phyloP scores from a whole-genome alignment of 2,797 vertebrate species.

The Prionace glauca region DNA sequence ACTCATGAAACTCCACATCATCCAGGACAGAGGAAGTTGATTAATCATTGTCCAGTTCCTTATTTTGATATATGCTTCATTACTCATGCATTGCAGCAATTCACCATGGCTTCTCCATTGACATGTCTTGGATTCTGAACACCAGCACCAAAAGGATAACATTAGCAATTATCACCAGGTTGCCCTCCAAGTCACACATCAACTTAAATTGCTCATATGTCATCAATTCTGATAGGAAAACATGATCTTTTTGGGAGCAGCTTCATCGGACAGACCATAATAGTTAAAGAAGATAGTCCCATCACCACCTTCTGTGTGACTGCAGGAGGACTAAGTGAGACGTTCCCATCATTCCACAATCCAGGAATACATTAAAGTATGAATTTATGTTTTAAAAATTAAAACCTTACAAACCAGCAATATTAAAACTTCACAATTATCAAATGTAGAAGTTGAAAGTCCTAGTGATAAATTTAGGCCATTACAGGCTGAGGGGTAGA shows the following conservation, averaged over 20 bases:
- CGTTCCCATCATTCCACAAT: too few relatives aligned
- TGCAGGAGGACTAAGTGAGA: not conserved
- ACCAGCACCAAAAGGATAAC: too few relatives aligned
- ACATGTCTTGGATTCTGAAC: too few relatives aligned
- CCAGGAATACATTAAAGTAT: too few relatives aligned
- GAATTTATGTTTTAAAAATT: not conserved
- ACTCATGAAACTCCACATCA: not conserved
- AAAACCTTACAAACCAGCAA: not conserved
- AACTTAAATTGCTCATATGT: not conserved
- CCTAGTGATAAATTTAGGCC: too few relatives aligned
- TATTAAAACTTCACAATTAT: not conserved
- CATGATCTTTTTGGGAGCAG: not conserved
- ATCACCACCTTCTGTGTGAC: not conserved
- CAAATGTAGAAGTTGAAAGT: not conserved
- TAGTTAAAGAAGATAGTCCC: not conserved
- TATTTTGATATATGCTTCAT: not conserved
- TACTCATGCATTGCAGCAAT: not conserved
- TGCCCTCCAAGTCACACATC: not conserved
- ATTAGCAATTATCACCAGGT: not conserved
- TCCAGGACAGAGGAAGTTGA: not conserved
- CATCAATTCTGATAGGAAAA: not conserved
- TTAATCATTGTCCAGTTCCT: not conserved
- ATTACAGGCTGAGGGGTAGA: too few relatives aligned
- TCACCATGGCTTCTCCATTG: not conserved
- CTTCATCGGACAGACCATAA: not conserved